Base-by-base conservation (phyloP, 1,140 invertebrate genomes). In the Arctopsyche grandis region DNA sequence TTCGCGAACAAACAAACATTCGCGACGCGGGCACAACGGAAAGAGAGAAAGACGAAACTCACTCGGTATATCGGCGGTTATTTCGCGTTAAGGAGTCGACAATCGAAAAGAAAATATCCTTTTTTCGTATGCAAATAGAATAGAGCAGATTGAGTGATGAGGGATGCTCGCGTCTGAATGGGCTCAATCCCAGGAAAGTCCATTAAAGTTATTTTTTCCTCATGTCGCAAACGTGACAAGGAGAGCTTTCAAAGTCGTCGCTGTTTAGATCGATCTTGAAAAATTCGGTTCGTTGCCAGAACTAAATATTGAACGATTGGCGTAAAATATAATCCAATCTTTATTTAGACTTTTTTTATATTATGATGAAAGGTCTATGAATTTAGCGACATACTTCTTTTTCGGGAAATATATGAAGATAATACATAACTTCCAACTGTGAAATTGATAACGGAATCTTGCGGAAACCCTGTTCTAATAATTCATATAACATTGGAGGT, bases 131-230 rank as follows among this genome's bases (percentile, higher is more conserved):
- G 63, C 24, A 66, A 66, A 66, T 21, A 74, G 14, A 7, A 74
- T 74, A 56, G 12, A 52, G 43, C 48, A 21, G 71, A 74, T 74
- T 74, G 71, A 48, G 44, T 56, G 71, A 74, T 48, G 44, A 56
- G 38, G 22, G 71, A 56, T 48, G n/a, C 19, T 70, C 69, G 38
- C 21, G 24, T 14, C 69, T 70, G 29, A 70, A 70, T 26, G 24
- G 71, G 22, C 48, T 74, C 71, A 74, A 74, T 74, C 48, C 48
- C 43, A 56, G 48, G 56, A 74, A 74, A 74, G 71, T 56, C 71
- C 44, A 74, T 74, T 48, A 74, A 56, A 56, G 71, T 56, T 21
- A 48, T 71, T 73, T 73, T 73, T 43, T 73, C 43, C 38, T 44
- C 14, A n/a, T 19, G 14, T 46, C 38, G 29, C 19, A 73, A 48